Evolutionary conservation across 2,888 invertebrate genomes (phyloP), one percentile per base, ranked within the genome.

Genomic region (Malachius bipustulatus): DNA sequence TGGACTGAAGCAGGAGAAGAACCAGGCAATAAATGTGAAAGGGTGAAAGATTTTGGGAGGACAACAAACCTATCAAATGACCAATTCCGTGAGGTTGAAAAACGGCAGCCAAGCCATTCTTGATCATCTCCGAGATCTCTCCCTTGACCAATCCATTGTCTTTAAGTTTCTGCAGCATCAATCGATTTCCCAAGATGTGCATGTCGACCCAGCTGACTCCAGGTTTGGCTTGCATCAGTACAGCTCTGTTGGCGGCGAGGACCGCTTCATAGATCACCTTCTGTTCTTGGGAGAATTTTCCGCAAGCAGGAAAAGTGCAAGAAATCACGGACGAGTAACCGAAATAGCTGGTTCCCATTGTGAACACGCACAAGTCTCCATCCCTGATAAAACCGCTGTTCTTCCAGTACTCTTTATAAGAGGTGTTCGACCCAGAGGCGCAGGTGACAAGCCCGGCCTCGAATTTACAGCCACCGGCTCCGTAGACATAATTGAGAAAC

Each of bases 51-150:
- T n/a, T n/a, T n/a, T n/a, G n/a, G n/a, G n/a, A n/a, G n/a, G n/a
- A n/a, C n/a, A n/a, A n/a, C n/a, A 19, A 19, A 14, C 31, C 31
- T 6, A 31, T 11, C 11, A 31, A 31, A 10, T 31, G 31, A 8
- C 14, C 31, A 4, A 31, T 4, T 8, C 31, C 31, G 15, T 31
- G 31, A 14, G 31, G 31, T 13, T 31, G 31, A 10, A 31, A 31
- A 6, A 15, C 16, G 11, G 9, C 31, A 14, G 14, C 8, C 8
- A 31, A 9, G 11, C 31, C 31, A 6, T 13, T 15, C 6, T 31
- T 15, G 6, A 31, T 6, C 31, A 31, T 31, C 15, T 31, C 31
- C 4, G 4, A 4, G 6, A 31, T 6, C 4, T 31, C 31, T 4
- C 31, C 31, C 4, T 4, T 11, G 9, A 31, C 8, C 9, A 31